phyloP scores from a whole-genome alignment of 1,140 invertebrate genomes.

The Sweltsa coloradensis region DNA sequence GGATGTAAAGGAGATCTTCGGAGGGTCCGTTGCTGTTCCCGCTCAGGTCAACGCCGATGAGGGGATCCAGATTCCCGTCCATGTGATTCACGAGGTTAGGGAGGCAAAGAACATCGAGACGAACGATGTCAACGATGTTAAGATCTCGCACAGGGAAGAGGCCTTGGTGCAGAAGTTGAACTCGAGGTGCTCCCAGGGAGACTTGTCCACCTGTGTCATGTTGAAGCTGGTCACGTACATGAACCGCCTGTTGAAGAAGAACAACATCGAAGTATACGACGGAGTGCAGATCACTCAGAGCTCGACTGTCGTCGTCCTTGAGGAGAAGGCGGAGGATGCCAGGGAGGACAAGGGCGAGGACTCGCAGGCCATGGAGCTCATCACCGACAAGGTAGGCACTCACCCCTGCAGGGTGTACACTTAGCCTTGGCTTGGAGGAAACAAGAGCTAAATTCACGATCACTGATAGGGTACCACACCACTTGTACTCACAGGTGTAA shows the following conservation, averaged over 20 bases:
- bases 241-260: conserved; percentile 65
- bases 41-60: too few relatives aligned
- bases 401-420: too few relatives aligned
- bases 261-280: conserved; percentile 56
- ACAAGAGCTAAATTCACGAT: too few relatives aligned
- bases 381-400: conserved; percentile 9
- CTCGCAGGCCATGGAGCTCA: not conserved
- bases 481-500: too few relatives aligned
- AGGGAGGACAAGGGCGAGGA: not conserved
- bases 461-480: too few relatives aligned
- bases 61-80: too few relatives aligned
- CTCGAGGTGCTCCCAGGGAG: conserved; percentile 56
- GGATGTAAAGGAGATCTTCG: too few relatives aligned
- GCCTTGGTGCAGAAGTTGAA: conserved; percentile 57
- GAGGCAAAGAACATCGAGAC: too few relatives aligned
- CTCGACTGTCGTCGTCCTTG: conserved; percentile 11
- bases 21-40: too few relatives aligned
- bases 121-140: too few relatives aligned
- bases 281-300: conserved; percentile 65
- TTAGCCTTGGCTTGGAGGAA: too few relatives aligned
- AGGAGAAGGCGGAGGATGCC: not conserved
- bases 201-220: conserved; percentile 65
- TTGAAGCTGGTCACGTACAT: conserved; percentile 67
- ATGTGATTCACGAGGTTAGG: too few relatives aligned
- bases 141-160: conserved; percentile 48